Evolutionary conservation across 2,797 vertebrate species (phyloP).

Genomic region (Limosa lapponica): DNA sequence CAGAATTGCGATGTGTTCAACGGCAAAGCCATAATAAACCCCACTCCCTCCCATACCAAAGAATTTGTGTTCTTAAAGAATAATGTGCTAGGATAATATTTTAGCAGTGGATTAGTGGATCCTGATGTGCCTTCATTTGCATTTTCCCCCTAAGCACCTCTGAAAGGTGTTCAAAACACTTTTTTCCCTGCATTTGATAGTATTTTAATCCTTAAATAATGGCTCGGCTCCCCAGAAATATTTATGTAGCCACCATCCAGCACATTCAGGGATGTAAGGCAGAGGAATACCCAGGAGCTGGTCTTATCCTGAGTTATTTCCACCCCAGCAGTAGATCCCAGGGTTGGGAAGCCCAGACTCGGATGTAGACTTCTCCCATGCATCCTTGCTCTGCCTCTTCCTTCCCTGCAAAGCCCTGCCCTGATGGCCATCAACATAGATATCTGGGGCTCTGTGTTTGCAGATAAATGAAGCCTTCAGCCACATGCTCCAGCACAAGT

Average conservation of each 20-base stretch:
- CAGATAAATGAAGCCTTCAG: slow-evolving; percentile 49
- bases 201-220: neutral
- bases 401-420: neutral
- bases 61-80: neutral
- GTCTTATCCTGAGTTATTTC: neutral
- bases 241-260: neutral
- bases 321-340: neutral
- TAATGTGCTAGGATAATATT: neutral
- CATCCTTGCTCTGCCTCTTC: neutral
- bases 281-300: neutral
- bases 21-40: neutral
- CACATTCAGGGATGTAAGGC: neutral
- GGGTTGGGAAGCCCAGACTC: neutral
- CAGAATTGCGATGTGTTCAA: neutral
- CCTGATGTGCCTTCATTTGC: neutral
- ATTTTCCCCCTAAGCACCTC: neutral
- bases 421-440: neutral
- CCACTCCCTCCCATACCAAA: neutral
- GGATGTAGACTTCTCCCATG: accelerated
- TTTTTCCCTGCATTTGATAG: neutral
- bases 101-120: neutral
- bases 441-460: neutral
- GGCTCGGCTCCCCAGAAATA: neutral
- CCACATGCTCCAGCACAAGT: slow-evolving; percentile 4
- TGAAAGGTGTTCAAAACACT: neutral